Conservation (phyloP, 2,888 invertebrate species). For the Caenorhabditis plicata region DNA sequence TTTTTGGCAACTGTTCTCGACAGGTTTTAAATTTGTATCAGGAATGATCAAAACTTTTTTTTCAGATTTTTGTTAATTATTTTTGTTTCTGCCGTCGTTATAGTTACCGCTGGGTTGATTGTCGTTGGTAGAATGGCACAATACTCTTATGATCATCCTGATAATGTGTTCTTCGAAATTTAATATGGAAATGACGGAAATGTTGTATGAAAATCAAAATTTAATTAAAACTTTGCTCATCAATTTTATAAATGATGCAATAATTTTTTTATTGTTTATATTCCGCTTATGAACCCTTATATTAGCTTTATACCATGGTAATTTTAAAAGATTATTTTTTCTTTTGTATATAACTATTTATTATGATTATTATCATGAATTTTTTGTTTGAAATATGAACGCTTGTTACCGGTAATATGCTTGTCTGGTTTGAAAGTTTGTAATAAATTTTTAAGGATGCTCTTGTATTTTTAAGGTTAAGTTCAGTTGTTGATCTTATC, state of each 20-base stretch:
- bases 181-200: conserved; percentile 2
- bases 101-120: conserved; percentile 60
- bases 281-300: too few species aligned
- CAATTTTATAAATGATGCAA: too few species aligned
- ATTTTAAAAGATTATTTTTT: conserved; percentile 1
- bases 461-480: too few species aligned
- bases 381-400: too few species aligned
- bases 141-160: conserved; percentile 47
- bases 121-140: conserved; percentile 58
- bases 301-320: conserved; percentile 1
- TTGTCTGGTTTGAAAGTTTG: conserved; percentile 31
- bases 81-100: conserved; percentile 49
- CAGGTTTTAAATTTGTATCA: conserved; percentile 15
- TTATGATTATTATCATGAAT: too few species aligned
- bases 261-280: too few species aligned
- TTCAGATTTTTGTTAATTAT: conserved; percentile 56
- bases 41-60: background rate
- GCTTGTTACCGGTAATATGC: conserved; percentile 18
- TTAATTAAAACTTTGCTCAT: background rate
- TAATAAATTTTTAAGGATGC: too few species aligned
- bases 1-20: conserved; percentile 63
- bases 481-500: too few species aligned
- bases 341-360: conserved; percentile 10
- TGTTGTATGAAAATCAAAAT: background rate
- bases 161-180: conserved; percentile 25